phyloP scores from a whole-genome alignment of 2,113 vertebrate genomes.

The Machaerirhynchus nigripectus region DNA sequence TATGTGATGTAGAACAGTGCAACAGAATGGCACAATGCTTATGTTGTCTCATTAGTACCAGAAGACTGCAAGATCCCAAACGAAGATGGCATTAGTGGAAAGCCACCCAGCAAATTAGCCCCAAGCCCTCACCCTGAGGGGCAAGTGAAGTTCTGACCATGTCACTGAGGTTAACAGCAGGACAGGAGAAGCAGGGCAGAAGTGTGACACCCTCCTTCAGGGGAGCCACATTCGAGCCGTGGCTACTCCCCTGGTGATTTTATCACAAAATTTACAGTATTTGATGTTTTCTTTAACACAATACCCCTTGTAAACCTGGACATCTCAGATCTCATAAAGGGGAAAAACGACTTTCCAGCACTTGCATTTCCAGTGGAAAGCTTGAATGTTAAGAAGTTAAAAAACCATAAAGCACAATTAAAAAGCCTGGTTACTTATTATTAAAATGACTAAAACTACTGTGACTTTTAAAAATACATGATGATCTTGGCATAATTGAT shows the following conservation, averaged over 20 bases:
- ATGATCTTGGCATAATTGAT: background rate
- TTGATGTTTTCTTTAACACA: background rate
- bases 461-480: background rate
- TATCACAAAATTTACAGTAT: background rate
- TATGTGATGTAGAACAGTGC: background rate
- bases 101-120: background rate
- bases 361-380: background rate
- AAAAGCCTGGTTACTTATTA: background rate
- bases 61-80: background rate
- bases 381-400: background rate
- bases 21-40: background rate
- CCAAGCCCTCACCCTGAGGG: background rate
- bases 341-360: background rate
- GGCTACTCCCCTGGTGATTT: background rate
- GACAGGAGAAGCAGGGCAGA: background rate
- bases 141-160: background rate
- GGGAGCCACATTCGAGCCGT: background rate
- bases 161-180: background rate
- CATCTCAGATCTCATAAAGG: background rate
- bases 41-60: background rate
- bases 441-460: background rate
- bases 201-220: background rate
- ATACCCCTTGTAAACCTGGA: background rate
- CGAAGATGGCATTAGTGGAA: background rate
- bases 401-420: background rate